Evolutionary conservation across 2,113 vertebrate species (phyloP).

Genomic region (Formicarius rufipectus): DNA sequence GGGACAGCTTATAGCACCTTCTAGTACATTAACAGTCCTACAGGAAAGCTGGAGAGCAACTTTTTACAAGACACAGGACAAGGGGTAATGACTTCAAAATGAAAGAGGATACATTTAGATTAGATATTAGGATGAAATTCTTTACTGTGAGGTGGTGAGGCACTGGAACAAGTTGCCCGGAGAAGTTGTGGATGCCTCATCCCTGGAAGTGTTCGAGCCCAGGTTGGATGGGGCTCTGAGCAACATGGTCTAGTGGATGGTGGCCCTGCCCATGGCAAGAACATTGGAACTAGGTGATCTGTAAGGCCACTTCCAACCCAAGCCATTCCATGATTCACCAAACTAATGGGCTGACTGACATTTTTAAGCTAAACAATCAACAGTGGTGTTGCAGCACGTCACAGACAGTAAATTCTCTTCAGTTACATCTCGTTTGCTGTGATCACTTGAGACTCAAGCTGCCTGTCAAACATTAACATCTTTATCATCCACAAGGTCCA

Average conservation of each 20-base stretch:
- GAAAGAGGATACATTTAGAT: neutral
- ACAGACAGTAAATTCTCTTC: neutral
- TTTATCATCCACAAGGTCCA: neutral
- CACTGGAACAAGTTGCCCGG: neutral
- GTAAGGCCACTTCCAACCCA: neutral
- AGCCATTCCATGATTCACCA: neutral
- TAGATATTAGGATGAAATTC: neutral
- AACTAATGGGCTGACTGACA: neutral
- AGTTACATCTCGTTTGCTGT: neutral
- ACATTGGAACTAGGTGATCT: neutral
- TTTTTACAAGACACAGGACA: neutral
- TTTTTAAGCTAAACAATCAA: constrained; percentile 5
- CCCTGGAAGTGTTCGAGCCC: neutral
- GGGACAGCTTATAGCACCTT: neutral
- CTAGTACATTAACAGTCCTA: neutral
- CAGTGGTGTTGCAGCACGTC: neutral
- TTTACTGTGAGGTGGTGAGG: neutral
- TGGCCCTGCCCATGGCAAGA: neutral
- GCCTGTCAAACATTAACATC: neutral
- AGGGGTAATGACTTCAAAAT: neutral
- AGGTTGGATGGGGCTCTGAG: neutral
- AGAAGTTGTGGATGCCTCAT: neutral
- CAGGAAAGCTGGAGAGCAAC: neutral
- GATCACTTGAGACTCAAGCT: neutral
- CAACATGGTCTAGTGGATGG: neutral